phyloP scores from a whole-genome alignment of 2,113 vertebrate genomes.

The Gymnobelideus leadbeateri region DNA sequence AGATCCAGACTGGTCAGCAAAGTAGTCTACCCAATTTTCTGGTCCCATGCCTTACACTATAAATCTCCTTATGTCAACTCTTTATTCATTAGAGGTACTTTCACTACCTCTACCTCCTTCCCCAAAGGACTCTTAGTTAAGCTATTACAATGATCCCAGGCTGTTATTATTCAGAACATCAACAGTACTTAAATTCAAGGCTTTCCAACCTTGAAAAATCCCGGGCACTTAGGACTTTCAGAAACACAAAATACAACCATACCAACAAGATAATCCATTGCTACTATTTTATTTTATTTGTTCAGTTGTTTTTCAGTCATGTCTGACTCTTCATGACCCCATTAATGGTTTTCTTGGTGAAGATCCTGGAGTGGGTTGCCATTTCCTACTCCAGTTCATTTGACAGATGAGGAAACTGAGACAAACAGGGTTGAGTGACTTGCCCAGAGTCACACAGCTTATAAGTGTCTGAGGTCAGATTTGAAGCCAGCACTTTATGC shows the following conservation, averaged over 20 bases:
- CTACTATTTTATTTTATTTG: background rate
- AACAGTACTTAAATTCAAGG: background rate
- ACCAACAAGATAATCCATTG: background rate
- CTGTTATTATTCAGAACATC: background rate
- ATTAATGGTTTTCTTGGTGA: background rate
- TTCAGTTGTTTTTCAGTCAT: background rate
- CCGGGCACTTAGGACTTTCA: background rate
- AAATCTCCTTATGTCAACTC: background rate
- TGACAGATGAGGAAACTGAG: background rate
- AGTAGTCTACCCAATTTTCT: background rate
- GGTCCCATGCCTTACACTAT: background rate
- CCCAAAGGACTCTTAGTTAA: background rate
- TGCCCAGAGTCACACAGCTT: background rate
- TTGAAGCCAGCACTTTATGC: background rate
- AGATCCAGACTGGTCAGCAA: background rate
- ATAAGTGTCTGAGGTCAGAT: background rate
- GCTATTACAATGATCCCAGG: background rate
- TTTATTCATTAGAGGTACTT: background rate
- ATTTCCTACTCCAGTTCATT: background rate
- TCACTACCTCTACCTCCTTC: background rate
- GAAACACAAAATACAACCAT: background rate
- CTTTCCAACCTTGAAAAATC: background rate
- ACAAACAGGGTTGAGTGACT: background rate
- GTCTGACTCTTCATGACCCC: background rate
- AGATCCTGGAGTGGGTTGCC: background rate